Conservation (phyloP, 2,113 vertebrate species). For the Passer domesticus region DNA sequence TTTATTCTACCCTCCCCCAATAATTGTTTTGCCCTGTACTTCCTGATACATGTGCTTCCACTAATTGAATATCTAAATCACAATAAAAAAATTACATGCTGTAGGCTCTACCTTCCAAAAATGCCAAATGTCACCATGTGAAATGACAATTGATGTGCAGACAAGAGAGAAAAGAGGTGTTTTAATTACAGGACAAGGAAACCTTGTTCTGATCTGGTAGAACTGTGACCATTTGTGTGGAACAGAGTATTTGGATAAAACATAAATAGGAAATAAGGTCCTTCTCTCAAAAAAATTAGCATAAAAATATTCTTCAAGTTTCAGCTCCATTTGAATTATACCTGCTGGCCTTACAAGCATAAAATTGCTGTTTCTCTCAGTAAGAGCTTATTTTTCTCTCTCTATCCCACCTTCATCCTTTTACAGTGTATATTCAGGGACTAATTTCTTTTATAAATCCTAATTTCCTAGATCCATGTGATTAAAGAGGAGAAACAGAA, state of each 20-base stretch:
- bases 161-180: background rate
- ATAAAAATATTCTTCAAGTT: background rate
- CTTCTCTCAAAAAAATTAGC: background rate
- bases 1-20: background rate
- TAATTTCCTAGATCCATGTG: background rate
- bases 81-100: background rate
- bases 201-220: background rate
- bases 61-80: constrained; percentile 1
- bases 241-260: constrained; percentile 28
- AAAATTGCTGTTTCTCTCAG: background rate
- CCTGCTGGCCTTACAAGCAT: background rate
- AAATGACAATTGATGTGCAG: background rate
- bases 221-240: background rate
- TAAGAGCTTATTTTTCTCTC: background rate
- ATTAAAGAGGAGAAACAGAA: background rate
- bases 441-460: background rate
- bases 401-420: background rate
- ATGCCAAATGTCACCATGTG: background rate
- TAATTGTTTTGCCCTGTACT: background rate
- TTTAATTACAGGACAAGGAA: constrained; percentile 7
- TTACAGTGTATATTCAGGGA: background rate
- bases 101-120: background rate
- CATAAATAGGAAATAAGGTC: background rate
- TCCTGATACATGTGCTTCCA: background rate
- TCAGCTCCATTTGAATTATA: background rate